phyloP scores from a whole-genome alignment of 2,113 vertebrate genomes.

The Petroica traversi region DNA sequence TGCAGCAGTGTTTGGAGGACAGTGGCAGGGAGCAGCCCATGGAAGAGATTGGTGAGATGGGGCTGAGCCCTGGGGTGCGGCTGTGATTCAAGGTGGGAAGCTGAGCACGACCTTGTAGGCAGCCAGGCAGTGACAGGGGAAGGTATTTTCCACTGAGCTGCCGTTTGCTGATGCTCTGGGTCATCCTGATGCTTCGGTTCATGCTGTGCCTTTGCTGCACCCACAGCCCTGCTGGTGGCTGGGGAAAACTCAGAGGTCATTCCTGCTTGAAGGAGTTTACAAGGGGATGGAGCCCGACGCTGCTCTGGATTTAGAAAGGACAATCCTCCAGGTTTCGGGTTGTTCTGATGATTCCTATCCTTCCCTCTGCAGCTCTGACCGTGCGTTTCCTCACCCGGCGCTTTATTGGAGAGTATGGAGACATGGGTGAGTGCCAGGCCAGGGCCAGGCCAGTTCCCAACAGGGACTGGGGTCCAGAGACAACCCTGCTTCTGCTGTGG shows the following conservation, averaged over 20 bases:
- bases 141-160: background rate
- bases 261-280: background rate
- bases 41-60: background rate
- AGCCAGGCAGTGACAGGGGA: rapidly evolving
- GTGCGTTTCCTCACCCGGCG: conserved; percentile 86
- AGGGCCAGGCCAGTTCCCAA: background rate
- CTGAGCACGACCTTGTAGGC: background rate
- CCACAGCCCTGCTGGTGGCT: background rate
- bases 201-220: background rate
- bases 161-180: background rate
- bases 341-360: background rate
- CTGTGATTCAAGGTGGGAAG: background rate
- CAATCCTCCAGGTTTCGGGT: background rate
- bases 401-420: conserved; percentile 88
- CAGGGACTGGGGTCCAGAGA: background rate
- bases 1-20: background rate
- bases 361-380: conserved; percentile 76
- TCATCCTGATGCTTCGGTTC: background rate
- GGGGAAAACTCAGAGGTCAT: background rate
- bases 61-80: background rate
- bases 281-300: background rate
- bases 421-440: conserved; percentile 77
- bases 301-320: background rate
- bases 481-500: rapidly evolving
- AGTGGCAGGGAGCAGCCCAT: background rate